Conservation (phyloP, 2,113 vertebrate genomes). For the Datnioides undecimradiatus region DNA sequence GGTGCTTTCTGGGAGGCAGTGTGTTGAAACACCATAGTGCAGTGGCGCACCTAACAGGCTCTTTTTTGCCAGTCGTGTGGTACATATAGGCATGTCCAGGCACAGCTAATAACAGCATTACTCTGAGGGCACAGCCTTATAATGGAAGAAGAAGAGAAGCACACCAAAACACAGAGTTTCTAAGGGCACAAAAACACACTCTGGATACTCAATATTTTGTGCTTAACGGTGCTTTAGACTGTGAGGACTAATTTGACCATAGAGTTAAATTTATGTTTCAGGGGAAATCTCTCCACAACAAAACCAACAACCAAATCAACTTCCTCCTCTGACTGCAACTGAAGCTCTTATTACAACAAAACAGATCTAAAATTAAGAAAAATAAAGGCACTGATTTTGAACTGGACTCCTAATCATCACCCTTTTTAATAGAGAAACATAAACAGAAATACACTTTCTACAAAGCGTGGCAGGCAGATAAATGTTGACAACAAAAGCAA, state of each 20-base stretch:
- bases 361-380: background rate
- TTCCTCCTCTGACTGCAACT: background rate
- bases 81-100: constrained; percentile 60
- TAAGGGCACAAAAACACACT: constrained; percentile 2
- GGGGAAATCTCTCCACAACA: background rate
- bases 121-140: constrained; percentile 44
- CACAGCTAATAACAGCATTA: constrained; percentile 63
- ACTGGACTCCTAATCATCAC: background rate
- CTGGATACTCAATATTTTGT: background rate
- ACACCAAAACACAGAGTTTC: constrained; percentile 33
- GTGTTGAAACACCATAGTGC: constrained; percentile 48
- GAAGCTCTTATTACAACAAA: background rate
- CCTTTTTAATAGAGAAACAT: background rate
- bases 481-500: constrained; percentile 1
- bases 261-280: background rate
- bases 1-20: constrained; percentile 45
- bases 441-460: background rate
- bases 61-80: constrained; percentile 43
- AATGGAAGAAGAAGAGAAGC: constrained; percentile 31
- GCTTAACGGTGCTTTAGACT: background rate
- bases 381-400: background rate
- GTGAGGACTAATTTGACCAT: constrained; percentile 10
- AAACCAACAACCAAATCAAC: background rate
- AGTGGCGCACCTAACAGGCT: constrained; percentile 23
- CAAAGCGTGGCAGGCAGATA: background rate